A percentile compares a stretch with the other conserved stretches of the same genome.
These are phyloP conservation scores for Nemotelus nigrinus DNA, from an alignment of 2,888 invertebrate species.

Conservation along the genomic window DNA sequence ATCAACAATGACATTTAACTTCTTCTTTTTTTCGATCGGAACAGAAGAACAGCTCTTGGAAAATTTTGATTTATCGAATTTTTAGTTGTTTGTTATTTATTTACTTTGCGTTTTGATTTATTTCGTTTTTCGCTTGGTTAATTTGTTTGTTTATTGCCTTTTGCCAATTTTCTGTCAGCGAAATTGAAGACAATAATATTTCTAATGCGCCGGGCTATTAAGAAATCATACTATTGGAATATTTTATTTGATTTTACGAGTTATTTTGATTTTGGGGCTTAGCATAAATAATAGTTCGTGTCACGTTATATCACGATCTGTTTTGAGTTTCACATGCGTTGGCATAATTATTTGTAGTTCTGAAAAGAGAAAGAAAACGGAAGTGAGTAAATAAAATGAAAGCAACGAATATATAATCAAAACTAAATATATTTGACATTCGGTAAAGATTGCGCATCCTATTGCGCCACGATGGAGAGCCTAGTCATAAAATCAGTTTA, in stretches of 20 bases:
- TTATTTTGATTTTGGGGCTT: not conserved
- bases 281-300: not conserved
- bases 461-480: too few relatives aligned
- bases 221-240: not conserved
- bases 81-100: too few relatives aligned
- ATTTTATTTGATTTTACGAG: not conserved
- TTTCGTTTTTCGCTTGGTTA: not conserved
- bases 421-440: not conserved
- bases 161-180: not conserved
- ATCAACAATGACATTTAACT: conserved; percentile 6
- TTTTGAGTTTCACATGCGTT: conserved; percentile 38
- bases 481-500: too few relatives aligned
- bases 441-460: too few relatives aligned
- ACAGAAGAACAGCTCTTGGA: conserved; percentile 10
- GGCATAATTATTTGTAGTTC: conserved; percentile 43
- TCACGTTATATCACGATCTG: conserved; percentile 41
- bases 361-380: conserved; percentile 10
- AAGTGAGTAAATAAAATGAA: not conserved
- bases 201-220: not conserved
- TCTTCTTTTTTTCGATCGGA: not conserved
- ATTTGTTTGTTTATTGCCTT: conserved; percentile 23
- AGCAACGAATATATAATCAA: too few relatives aligned
- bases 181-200: too few relatives aligned
- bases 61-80: conserved; percentile 19
- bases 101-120: too few relatives aligned